Evolutionary conservation across 2,113 vertebrate species (phyloP).

Genomic region (Pionites leucogaster): DNA sequence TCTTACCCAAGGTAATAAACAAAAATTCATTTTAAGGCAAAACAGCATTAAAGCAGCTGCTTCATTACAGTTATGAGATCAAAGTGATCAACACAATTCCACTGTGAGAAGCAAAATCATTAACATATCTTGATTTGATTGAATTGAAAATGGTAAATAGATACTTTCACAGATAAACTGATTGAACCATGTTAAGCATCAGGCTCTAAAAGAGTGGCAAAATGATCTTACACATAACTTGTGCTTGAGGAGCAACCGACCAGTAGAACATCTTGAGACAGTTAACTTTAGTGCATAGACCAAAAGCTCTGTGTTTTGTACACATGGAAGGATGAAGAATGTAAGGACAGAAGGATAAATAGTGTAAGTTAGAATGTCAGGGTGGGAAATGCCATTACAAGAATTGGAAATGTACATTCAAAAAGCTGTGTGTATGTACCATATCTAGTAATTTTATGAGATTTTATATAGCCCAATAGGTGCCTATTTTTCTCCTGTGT

Average conservation of each 20-base stretch:
- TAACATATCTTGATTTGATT: background rate
- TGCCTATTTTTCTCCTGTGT: background rate
- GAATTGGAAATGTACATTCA: background rate
- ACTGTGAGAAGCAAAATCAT: background rate
- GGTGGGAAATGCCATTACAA: background rate
- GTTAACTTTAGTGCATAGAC: background rate
- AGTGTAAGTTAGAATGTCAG: background rate
- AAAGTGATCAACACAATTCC: background rate
- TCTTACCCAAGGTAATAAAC: background rate
- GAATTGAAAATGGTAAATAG: background rate
- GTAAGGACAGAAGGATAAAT: background rate
- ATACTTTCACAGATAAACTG: background rate
- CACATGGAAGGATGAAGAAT: background rate
- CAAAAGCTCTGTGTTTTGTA: background rate
- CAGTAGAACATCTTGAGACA: background rate
- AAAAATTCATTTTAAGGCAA: background rate
- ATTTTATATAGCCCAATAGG: background rate
- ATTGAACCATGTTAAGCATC: background rate
- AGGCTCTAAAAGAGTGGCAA: background rate
- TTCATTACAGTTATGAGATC: background rate
- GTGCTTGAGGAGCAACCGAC: background rate
- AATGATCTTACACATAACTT: background rate
- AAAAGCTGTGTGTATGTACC: background rate
- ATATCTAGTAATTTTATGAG: background rate
- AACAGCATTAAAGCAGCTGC: background rate